Evolutionary conservation across 2,113 vertebrate species (phyloP), one percentile per base, ranked within the genome.

Genomic region (Platichthys flesus): DNA sequence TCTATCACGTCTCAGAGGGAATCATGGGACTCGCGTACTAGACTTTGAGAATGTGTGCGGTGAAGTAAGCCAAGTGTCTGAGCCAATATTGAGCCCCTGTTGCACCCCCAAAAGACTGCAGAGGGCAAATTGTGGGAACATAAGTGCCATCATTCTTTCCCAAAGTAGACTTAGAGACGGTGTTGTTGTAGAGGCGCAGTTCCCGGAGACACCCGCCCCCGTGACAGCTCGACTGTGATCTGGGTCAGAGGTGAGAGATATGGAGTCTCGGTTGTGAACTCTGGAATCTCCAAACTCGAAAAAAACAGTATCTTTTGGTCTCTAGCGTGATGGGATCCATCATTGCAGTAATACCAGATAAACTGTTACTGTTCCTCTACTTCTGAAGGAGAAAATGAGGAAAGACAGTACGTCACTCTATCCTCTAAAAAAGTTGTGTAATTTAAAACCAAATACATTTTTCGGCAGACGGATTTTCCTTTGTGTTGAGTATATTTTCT

Each of bases 261-360:
- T 72, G 52, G 31, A 67, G 40, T 31, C 31, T 59, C 4, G 20
- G 56, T 70, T 51, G 21, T 76, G 63, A 78, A 71, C 61, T 78
- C 31, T 65, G 64, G n/a, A 58, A 40, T 47, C 15, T 47, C 3
- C 9, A 2, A 10, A 12, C 37, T 96, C 92, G 93, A 96, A 88
- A 96, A 84, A 77, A 87, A 82, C 78, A 88, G 62, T 31, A 1
- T 0, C 5, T 7, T 16, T 26, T 71, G 16, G 1, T 18, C 45
- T 47, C 13, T 47, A 15, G 3, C 4, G 4, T 47, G 45, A 47
- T 42, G 12, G 40, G 40, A 42, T 42, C 40, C 40, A 12, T 47
- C 5, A 5, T 6, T 47, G 45, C 45, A 5, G 45, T 2, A 47
- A 47, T 47, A 47, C 3, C 1, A 40, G 37, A 40, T 40, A 40